Evolutionary conservation across 64 coral and sea anemone genomes (phyloP).

Genomic region (Stichodactyla helianthus): DNA sequence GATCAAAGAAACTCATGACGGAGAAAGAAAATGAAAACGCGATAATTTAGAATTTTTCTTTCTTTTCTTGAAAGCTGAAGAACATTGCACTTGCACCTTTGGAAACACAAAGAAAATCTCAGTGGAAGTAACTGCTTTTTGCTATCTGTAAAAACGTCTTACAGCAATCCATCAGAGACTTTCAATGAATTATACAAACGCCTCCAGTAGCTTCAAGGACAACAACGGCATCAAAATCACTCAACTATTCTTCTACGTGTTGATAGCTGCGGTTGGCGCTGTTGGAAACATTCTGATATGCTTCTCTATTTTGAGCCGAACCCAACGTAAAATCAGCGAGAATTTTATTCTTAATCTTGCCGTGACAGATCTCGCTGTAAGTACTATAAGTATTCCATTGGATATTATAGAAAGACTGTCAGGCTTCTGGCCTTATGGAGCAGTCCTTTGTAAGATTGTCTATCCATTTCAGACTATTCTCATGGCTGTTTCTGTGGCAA

Average conservation of each 20-base stretch:
- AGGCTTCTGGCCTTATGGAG: slow-evolving; percentile 53
- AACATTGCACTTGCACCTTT: too few species aligned
- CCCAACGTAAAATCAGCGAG: slow-evolving; percentile 64
- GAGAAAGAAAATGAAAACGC: neutral
- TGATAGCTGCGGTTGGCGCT: slow-evolving; percentile 35
- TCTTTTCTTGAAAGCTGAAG: too few species aligned
- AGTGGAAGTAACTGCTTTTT: too few species aligned
- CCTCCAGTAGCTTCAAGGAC: neutral
- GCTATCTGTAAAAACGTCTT: too few species aligned
- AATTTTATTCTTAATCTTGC: slow-evolving; percentile 80
- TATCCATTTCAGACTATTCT: slow-evolving; percentile 81
- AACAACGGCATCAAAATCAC: neutral
- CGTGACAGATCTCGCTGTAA: slow-evolving; percentile 55
- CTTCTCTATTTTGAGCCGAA: slow-evolving; percentile 45
- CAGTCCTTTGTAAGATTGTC: slow-evolving; percentile 68
- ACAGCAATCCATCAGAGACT: neutral
- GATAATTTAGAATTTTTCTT: too few species aligned
- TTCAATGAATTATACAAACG: slow-evolving; percentile 5
- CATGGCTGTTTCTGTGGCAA: slow-evolving; percentile 72
- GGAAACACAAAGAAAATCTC: too few species aligned
- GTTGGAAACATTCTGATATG: slow-evolving; percentile 72
- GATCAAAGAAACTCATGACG: neutral
- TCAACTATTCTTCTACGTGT: slow-evolving; percentile 37
- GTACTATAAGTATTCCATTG: slow-evolving; percentile 67
- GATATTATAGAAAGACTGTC: slow-evolving; percentile 61